Evolutionary conservation across 2,797 vertebrate genomes (phyloP).

Genomic region (Thunnus albacares): DNA sequence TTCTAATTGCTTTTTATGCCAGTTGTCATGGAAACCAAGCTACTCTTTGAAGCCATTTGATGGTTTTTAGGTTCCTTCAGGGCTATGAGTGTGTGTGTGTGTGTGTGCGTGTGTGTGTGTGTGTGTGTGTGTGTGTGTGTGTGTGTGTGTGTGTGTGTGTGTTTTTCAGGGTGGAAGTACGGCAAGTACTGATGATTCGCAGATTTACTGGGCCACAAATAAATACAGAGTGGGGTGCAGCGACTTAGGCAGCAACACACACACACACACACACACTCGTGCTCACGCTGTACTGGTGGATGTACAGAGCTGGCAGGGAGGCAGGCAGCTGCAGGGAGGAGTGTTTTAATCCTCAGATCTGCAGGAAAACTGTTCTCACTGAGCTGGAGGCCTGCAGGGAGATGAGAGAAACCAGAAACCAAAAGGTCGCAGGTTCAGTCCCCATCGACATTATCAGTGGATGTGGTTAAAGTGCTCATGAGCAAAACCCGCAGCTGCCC

Average conservation of each 20-base stretch:
- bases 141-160: conserved; percentile 4
- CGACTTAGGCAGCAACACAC: conserved; percentile 1
- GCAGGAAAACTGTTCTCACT: conserved; percentile 17
- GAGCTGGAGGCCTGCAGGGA: conserved; percentile 23
- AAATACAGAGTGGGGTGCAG: conserved; percentile 20
- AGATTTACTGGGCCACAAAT: conserved; percentile 46
- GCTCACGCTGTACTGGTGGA: conserved; percentile 26
- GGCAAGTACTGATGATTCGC: conserved; percentile 23
- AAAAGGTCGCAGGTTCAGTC: conserved; percentile 38
- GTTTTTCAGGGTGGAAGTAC: background rate
- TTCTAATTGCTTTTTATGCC: conserved; percentile 77
- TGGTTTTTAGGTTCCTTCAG: conserved; percentile 45
- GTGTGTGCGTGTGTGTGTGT: conserved; percentile 12
- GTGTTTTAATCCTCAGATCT: conserved; percentile 47
- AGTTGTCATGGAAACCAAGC: conserved; percentile 78
- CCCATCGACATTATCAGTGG: background rate
- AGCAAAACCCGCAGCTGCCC: background rate
- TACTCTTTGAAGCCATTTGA: conserved; percentile 69
- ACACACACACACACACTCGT: conserved; percentile 16
- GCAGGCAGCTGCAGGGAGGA: conserved; percentile 41
- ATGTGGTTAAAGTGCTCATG: background rate
- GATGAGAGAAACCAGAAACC: conserved; percentile 1
- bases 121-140: background rate
- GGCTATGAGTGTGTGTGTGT: background rate
- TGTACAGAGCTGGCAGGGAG: conserved; percentile 34